A percentile compares a stretch with the other conserved stretches of the same genome.
Conservation (phyloP, 2,888 invertebrate species). For the Listrodromus nycthemerus region DNA sequence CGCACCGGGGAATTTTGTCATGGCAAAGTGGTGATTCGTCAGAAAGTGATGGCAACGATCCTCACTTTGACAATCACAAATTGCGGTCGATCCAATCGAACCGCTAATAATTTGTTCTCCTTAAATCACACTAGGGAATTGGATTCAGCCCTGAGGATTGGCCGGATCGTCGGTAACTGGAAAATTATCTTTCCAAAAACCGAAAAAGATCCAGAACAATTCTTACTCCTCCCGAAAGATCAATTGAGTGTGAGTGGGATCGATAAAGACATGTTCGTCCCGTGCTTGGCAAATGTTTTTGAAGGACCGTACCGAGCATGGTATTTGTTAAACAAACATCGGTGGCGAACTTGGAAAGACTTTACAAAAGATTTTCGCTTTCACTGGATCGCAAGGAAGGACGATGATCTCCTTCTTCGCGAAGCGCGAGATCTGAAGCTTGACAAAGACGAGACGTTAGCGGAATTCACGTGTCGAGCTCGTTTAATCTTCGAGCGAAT, state of each 20-base stretch:
- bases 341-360: constrained; percentile 56
- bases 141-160: constrained; percentile 57
- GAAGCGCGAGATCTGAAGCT: constrained; percentile 48
- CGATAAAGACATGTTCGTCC: constrained; percentile 54
- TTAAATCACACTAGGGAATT: too few relatives aligned
- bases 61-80: too few relatives aligned
- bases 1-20: too few relatives aligned
- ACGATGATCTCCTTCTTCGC: constrained; percentile 41
- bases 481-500: constrained; percentile 58
- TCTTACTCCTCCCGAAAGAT: constrained; percentile 51
- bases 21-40: too few relatives aligned
- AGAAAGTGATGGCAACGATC: too few relatives aligned
- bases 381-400: constrained; percentile 57
- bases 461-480: constrained; percentile 60
- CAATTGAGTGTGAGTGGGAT: constrained; percentile 49
- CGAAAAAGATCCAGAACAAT: constrained; percentile 57
- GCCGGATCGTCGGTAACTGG: constrained; percentile 57
- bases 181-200: constrained; percentile 57
- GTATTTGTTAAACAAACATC: constrained; percentile 50
- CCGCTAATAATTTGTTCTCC: too few relatives aligned
- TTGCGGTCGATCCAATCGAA: too few relatives aligned
- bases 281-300: constrained; percentile 59
- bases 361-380: constrained; percentile 53
- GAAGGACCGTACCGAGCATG: constrained; percentile 50
- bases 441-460: constrained; percentile 53